These are phyloP conservation scores for Agonopterix alstromeriana DNA, from an alignment of 2,888 invertebrate species.

Conservation along the genomic window DNA sequence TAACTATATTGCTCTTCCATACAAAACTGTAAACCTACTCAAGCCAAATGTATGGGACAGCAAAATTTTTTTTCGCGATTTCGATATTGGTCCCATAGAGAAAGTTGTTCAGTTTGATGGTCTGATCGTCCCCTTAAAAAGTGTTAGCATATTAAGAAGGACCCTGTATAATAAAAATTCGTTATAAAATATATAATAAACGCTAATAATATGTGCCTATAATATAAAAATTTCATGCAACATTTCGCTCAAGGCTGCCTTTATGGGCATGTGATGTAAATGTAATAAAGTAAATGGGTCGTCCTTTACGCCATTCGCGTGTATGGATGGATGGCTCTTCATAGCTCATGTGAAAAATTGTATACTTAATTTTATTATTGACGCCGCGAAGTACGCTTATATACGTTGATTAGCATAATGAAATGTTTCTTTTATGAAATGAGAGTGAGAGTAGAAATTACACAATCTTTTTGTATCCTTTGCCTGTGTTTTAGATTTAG, in stretches of 20 bases:
- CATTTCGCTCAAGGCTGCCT: constrained; percentile 53
- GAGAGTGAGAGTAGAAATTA: too few relatives aligned
- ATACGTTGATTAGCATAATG: constrained; percentile 2
- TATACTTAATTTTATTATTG: constrained; percentile 49
- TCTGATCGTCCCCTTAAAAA: too few relatives aligned
- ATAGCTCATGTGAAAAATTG: constrained; percentile 47
- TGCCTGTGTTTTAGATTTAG: too few relatives aligned
- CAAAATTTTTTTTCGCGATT: too few relatives aligned
- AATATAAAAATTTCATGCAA: constrained; percentile 13
- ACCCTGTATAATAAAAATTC: background rate
- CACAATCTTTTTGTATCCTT: too few relatives aligned
- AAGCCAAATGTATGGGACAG: too few relatives aligned
- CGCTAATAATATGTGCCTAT: constrained; percentile 7
- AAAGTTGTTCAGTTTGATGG: too few relatives aligned
- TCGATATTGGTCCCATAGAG: too few relatives aligned
- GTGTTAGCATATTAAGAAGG: too few relatives aligned
- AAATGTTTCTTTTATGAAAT: background rate
- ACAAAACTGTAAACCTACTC: too few relatives aligned
- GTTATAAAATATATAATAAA: background rate
- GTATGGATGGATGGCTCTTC: constrained; percentile 32
- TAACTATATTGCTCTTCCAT: too few relatives aligned
- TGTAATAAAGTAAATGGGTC: constrained; percentile 63
- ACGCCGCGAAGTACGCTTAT: constrained; percentile 3
- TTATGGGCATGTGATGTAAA: constrained; percentile 61
- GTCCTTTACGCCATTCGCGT: constrained; percentile 40